Evolutionary conservation across 2,113 vertebrate species (phyloP).

Genomic region (Salvator merianae): DNA sequence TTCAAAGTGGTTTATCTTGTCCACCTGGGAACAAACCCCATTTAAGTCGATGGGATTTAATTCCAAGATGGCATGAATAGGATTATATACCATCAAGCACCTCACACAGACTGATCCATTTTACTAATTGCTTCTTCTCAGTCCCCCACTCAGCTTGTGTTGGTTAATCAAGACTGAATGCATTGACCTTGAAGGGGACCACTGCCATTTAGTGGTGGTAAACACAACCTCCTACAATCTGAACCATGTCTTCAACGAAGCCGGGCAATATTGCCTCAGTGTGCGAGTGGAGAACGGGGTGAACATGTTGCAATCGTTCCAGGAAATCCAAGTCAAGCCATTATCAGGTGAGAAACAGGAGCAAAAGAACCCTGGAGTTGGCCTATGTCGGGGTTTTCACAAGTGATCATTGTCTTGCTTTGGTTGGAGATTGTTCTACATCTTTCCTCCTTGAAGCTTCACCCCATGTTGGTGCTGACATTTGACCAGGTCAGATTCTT

Average conservation of each 20-base stretch:
- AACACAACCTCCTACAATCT: constrained; percentile 77
- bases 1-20: not conserved
- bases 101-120: too few relatives aligned
- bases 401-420: not conserved
- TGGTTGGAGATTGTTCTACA: too few relatives aligned
- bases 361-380: not conserved
- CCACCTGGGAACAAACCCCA: not conserved
- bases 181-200: constrained; percentile 57
- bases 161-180: constrained; percentile 86
- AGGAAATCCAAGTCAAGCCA: constrained; percentile 76
- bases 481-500: too few relatives aligned
- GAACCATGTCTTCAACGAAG: constrained; percentile 78
- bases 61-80: not conserved
- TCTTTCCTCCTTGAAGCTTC: too few relatives aligned
- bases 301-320: constrained; percentile 82
- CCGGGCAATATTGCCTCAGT: constrained; percentile 84
- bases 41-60: not conserved
- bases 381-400: too few relatives aligned
- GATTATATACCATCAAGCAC: not conserved
- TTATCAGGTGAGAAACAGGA: constrained; percentile 74
- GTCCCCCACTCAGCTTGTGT: constrained; percentile 84
- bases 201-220: constrained; percentile 80
- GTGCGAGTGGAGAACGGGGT: constrained; percentile 78
- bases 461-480: too few relatives aligned
- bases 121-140: constrained; percentile 35